Conservation (phyloP, 1,140 invertebrate species). For the Lanistes nyassanus region DNA sequence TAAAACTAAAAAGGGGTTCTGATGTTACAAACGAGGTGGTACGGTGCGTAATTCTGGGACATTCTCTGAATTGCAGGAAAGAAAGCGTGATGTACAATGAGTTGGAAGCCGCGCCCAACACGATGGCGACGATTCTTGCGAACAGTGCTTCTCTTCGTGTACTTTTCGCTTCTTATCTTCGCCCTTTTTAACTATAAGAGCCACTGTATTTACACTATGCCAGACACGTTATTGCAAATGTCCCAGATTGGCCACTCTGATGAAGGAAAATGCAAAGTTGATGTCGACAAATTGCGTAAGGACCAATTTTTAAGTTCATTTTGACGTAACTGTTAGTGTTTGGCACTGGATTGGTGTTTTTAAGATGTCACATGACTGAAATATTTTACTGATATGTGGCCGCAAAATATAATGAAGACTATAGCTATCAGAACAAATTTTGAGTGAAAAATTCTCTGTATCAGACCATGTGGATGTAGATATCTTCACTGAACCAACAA, state of each 20-base stretch:
- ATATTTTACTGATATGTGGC: neutral
- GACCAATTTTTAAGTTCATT: neutral
- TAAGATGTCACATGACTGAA: neutral
- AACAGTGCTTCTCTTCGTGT: slow-evolving; percentile 28
- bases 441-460: neutral
- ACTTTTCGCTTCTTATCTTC: slow-evolving; percentile 41
- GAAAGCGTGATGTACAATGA: too few relatives aligned
- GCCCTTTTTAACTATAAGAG: slow-evolving; percentile 51
- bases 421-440: neutral
- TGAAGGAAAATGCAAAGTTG: slow-evolving; percentile 40
- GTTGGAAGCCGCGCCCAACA: too few relatives aligned
- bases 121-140: slow-evolving; percentile 9
- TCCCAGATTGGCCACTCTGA: slow-evolving; percentile 32
- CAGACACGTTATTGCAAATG: slow-evolving; percentile 39
- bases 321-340: neutral
- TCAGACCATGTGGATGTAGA: slow-evolving; percentile 46
- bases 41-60: too few relatives aligned
- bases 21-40: too few relatives aligned
- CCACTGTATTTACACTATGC: slow-evolving; percentile 48
- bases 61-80: too few relatives aligned
- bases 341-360: neutral
- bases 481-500: slow-evolving; percentile 43
- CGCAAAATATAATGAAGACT: neutral
- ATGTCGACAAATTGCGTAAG: slow-evolving; percentile 42
- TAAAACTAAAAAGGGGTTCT: too few relatives aligned